Conservation (phyloP, 2,797 vertebrate genomes). For the Bucorvus abyssinicus region DNA sequence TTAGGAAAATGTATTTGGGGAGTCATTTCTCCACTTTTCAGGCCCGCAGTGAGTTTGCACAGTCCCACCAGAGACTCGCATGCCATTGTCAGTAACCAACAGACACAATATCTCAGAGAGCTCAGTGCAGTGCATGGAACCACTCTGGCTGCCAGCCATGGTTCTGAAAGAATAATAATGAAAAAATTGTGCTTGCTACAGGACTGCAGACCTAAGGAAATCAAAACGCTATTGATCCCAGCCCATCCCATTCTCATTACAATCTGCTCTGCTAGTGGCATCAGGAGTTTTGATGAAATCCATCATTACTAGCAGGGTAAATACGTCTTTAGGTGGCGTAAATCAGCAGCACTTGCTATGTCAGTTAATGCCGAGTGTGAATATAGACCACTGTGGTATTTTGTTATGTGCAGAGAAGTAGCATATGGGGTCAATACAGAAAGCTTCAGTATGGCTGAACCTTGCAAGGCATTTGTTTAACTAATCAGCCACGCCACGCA, state of each 20-base stretch:
- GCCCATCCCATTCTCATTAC: conserved; percentile 5
- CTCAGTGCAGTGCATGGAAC: neutral
- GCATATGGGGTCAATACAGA: neutral
- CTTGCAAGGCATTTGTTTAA: conserved; percentile 15
- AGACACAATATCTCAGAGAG: neutral
- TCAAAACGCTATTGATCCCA: conserved; percentile 44
- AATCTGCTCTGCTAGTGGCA: neutral
- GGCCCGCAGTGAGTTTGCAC: neutral
- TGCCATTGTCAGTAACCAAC: neutral
- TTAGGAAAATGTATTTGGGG: neutral
- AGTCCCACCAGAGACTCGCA: neutral
- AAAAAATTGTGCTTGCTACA: neutral
- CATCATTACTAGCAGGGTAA: neutral
- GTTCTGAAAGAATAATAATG: conserved; percentile 16
- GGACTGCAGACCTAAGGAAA: conserved; percentile 19
- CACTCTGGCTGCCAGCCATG: neutral
- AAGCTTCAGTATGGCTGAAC: neutral
- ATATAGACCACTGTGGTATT: neutral
- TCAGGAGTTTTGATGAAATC: conserved; percentile 17
- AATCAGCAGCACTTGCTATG: neutral
- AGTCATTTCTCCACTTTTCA: neutral
- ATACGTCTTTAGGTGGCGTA: neutral
- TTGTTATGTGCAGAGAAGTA: neutral
- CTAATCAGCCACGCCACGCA: conserved; percentile 30
- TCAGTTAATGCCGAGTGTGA: neutral